Conservation (phyloP, 2,888 invertebrate species). For the Conus canariensis region DNA sequence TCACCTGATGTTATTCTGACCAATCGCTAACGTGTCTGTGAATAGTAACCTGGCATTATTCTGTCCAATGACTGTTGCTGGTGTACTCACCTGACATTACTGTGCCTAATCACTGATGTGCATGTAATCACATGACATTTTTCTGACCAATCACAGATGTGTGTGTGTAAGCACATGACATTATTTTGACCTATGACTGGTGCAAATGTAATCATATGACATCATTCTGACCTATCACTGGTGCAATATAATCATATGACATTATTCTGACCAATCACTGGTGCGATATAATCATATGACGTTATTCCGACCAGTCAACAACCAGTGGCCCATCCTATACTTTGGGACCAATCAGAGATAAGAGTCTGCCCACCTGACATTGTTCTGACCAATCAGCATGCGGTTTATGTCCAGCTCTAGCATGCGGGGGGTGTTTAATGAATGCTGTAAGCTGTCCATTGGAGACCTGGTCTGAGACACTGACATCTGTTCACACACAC, state of each 20-base stretch:
- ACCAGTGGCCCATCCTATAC: background rate
- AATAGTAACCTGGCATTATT: constrained; percentile 74
- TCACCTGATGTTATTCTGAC: no score
- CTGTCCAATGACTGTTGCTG: constrained; percentile 68
- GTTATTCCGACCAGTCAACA: background rate
- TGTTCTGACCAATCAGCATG: constrained; percentile 78
- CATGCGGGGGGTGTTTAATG: constrained; percentile 74
- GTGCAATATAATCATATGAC: background rate
- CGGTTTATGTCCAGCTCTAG: constrained; percentile 78
- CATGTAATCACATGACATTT: no score
- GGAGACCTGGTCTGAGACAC: constrained; percentile 59
- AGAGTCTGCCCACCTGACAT: constrained; percentile 69
- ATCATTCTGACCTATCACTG: background rate
- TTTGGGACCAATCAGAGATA: background rate
- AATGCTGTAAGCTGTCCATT: constrained; percentile 45
- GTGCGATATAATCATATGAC: background rate
- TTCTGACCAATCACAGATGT: no score
- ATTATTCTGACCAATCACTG: background rate
- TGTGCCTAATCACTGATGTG: no score
- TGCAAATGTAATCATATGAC: background rate
- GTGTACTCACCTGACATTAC: no score
- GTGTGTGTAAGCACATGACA: background rate
- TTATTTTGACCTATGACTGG: background rate
- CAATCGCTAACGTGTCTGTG: no score
- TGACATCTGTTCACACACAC: constrained; percentile 56